Conservation (phyloP, 2,797 vertebrate species). For the Remorina albescens region DNA sequence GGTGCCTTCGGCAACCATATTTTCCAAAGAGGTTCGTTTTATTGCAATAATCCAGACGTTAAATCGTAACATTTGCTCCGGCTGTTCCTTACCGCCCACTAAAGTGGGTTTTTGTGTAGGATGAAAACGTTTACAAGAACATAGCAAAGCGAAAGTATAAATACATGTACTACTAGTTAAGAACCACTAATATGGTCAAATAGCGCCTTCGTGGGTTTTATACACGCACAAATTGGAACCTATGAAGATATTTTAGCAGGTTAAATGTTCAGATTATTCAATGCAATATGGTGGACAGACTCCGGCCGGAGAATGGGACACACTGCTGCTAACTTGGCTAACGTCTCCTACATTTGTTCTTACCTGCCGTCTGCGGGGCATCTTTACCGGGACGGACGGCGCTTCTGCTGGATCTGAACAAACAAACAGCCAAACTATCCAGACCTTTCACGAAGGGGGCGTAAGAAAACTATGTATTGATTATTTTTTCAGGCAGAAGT, state of each 20-base stretch:
- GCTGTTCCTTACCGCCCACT: constrained; percentile 28
- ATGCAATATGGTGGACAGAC: constrained; percentile 31
- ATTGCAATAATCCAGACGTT: background rate
- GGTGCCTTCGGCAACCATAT: constrained; percentile 13
- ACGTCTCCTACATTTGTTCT: constrained; percentile 63
- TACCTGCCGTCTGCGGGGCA: constrained; percentile 83
- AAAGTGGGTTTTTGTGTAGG: background rate
- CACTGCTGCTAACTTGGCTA: constrained; percentile 66
- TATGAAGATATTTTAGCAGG: background rate
- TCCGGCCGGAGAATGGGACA: constrained; percentile 13
- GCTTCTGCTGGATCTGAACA: background rate
- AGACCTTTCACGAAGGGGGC: background rate
- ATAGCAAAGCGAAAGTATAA: too few species aligned
- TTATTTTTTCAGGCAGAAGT: constrained; percentile 51
- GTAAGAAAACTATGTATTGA: constrained; percentile 26
- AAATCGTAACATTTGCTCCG: background rate
- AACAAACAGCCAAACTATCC: background rate
- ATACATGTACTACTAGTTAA: accelerated
- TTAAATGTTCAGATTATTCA: constrained; percentile 16
- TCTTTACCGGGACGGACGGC: constrained; percentile 39
- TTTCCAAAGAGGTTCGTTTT: accelerated
- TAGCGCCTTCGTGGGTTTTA: accelerated
- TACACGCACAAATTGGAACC: accelerated
- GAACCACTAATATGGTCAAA: accelerated
- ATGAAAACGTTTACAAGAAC: background rate